Conservation (phyloP, 1,140 invertebrate genomes). For the Pinna nobilis region DNA sequence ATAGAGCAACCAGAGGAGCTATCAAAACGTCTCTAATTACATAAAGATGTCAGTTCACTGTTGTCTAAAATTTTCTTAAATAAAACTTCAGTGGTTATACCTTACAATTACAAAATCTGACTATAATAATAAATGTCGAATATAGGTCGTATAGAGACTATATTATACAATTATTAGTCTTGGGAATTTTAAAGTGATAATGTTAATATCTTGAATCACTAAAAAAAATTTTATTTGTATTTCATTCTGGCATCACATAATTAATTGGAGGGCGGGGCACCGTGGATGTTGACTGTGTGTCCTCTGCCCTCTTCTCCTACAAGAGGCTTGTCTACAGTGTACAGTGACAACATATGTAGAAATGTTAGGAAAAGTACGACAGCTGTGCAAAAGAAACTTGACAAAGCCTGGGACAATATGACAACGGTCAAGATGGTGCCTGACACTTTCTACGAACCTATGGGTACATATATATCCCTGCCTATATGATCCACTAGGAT, state of each 20-base stretch:
- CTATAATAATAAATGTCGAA: too few species aligned
- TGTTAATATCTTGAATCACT: too few species aligned
- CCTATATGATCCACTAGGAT: too few species aligned
- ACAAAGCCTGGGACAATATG: background rate
- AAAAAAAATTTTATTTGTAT: background rate
- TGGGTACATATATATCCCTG: background rate
- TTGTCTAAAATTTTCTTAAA: too few species aligned
- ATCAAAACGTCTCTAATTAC: too few species aligned
- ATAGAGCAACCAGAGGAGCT: too few species aligned
- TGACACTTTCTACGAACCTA: background rate
- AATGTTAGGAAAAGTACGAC: background rate
- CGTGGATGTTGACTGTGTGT: background rate
- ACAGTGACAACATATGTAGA: background rate
- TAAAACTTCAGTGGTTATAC: too few species aligned
- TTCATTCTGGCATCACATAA: background rate
- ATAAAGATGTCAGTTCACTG: too few species aligned
- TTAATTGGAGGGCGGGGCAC: background rate
- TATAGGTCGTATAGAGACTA: too few species aligned
- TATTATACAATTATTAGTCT: too few species aligned
- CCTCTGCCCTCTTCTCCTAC: background rate
- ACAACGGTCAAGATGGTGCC: background rate
- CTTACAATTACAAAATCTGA: too few species aligned
- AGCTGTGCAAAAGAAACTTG: background rate
- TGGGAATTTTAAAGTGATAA: too few species aligned
- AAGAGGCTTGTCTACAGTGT: background rate